Percentiles rank a stretch among this genome's conserved stretches.
Conservation (phyloP, 2,113 vertebrate species). For the Calonectris borealis region DNA sequence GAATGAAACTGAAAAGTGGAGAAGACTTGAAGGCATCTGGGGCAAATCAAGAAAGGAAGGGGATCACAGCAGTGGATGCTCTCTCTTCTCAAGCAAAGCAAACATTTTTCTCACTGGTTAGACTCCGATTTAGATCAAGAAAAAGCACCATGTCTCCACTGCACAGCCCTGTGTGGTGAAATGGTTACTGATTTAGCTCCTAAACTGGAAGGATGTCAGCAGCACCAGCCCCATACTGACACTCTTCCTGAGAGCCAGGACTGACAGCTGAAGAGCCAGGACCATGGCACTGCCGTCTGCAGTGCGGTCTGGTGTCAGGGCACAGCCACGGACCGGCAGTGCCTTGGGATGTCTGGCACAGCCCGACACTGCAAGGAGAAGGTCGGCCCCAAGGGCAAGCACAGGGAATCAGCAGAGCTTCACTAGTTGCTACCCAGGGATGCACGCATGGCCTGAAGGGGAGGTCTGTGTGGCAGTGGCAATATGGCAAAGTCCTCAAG, state of each 20-base stretch:
- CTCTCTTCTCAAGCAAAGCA: background rate
- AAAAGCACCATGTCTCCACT: background rate
- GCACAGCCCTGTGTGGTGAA: background rate
- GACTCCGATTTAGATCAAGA: background rate
- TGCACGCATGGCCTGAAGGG: fast-evolving
- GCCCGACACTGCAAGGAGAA: background rate
- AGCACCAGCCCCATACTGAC: background rate
- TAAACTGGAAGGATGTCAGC: background rate
- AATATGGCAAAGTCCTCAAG: background rate
- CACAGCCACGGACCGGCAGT: background rate
- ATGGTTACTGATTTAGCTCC: background rate
- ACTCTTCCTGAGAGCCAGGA: background rate
- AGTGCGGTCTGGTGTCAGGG: fast-evolving
- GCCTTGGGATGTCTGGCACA: background rate
- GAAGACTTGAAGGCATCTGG: background rate
- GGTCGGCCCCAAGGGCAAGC: background rate
- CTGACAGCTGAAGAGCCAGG: background rate
- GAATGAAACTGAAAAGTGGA: background rate
- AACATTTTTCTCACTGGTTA: background rate
- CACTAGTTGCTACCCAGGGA: background rate
- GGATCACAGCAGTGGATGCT: background rate
- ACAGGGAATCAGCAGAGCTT: background rate
- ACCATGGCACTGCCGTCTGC: background rate
- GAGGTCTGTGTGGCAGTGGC: fast-evolving
- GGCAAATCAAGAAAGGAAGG: background rate